Conservation (phyloP, 2,113 vertebrate genomes). For the Muscicapa adusta region DNA sequence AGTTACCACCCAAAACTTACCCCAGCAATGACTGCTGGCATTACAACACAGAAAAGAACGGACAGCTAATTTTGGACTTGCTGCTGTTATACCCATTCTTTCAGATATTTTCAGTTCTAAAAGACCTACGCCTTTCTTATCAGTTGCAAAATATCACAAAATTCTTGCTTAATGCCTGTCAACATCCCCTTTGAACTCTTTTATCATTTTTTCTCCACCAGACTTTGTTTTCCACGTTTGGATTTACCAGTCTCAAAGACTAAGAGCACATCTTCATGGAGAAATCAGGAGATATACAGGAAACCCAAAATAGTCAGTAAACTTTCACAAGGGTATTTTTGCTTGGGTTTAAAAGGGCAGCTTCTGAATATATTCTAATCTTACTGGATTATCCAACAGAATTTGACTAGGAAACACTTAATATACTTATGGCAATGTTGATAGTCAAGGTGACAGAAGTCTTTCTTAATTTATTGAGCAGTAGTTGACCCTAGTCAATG, state of each 20-base stretch:
- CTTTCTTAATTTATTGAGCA: neutral
- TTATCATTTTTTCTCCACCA: neutral
- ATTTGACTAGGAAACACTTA: neutral
- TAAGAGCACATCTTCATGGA: neutral
- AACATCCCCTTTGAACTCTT: neutral
- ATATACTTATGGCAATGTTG: neutral
- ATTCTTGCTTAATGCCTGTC: neutral
- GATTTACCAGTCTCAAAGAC: neutral
- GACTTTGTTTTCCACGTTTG: neutral
- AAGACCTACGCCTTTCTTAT: neutral
- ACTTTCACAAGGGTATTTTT: neutral
- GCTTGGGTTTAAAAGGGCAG: neutral
- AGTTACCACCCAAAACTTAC: neutral
- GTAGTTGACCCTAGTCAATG: neutral
- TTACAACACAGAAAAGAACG: neutral
- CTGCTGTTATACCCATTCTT: neutral
- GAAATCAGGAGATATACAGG: neutral
- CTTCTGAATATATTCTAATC: neutral
- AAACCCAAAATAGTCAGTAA: neutral
- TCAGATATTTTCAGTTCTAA: neutral
- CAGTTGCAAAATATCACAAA: neutral
- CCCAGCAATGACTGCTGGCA: neutral
- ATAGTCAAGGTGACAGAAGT: neutral
- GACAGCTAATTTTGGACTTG: neutral
- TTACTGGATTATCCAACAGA: neutral